Evolutionary conservation across 2,113 vertebrate species (phyloP).

Genomic region (Anolis carolinensis): DNA sequence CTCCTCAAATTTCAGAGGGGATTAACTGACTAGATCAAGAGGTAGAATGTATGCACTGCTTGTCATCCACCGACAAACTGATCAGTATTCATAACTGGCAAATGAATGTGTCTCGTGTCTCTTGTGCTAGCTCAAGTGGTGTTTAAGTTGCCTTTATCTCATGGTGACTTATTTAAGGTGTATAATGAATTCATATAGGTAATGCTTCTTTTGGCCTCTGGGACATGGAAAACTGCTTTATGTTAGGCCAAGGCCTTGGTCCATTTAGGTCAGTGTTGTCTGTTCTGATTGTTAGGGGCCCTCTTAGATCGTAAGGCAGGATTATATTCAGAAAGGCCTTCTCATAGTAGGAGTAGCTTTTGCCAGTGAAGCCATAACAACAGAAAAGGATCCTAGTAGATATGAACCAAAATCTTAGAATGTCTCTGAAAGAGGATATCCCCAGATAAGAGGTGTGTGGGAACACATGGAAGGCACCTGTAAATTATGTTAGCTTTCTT

Average conservation of each 20-base stretch:
- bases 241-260: too few relatives aligned
- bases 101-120: not conserved
- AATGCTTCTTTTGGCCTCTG: not conserved
- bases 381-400: not conserved
- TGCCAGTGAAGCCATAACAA: not conserved
- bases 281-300: too few relatives aligned
- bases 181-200: not conserved
- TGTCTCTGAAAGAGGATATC: too few relatives aligned
- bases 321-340: not conserved
- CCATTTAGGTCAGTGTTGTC: too few relatives aligned
- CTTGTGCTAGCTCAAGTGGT: not conserved
- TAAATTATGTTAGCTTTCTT: too few relatives aligned
- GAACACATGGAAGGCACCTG: too few relatives aligned
- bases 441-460: not conserved
- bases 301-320: not conserved
- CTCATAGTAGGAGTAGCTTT: not conserved
- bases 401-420: not conserved
- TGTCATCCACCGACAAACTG: not conserved
- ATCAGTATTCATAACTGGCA: not conserved
- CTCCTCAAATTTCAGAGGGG: not conserved
- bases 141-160: not conserved
- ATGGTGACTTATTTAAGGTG: not conserved
- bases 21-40: not conserved
- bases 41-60: not conserved
- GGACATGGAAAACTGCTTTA: too few relatives aligned